A percentile compares a stretch with the other conserved stretches of the same genome.
phyloP scores from a whole-genome alignment of 1,140 invertebrate genomes.

The Linepithema humile region DNA sequence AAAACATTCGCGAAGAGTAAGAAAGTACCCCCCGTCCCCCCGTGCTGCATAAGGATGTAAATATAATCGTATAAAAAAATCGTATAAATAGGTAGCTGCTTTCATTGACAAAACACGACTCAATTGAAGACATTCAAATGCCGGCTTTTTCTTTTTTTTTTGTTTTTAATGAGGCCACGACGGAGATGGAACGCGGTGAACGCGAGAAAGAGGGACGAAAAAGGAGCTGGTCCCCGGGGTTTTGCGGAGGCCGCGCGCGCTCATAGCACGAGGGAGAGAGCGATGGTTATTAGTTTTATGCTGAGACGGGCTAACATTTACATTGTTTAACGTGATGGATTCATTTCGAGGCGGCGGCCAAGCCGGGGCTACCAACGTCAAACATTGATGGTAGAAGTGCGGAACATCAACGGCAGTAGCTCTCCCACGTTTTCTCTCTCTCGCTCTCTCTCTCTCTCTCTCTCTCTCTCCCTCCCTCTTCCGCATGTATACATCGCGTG shows the following conservation, averaged over 20 bases:
- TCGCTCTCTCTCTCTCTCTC: not conserved
- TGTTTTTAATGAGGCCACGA: conserved; percentile 68
- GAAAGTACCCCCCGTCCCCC: no score
- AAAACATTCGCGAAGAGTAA: not conserved
- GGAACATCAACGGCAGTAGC: conserved; percentile 71
- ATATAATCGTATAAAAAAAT: conserved; percentile 7
- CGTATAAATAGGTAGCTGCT: no score
- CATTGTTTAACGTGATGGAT: conserved; percentile 84
- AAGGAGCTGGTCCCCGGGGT: conserved; percentile 59
- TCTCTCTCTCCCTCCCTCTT: not conserved
- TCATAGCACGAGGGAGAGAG: conserved; percentile 66
- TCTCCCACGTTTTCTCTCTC: conserved; percentile 25
- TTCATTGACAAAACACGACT: conserved; percentile 25
- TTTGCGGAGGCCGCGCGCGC: conserved; percentile 60
- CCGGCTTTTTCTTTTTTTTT: no score
- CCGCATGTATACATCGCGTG: conserved; percentile 9
- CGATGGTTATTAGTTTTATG: conserved; percentile 83
- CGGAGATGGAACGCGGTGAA: conserved; percentile 34
- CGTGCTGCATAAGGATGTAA: not conserved
- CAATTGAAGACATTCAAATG: conserved; percentile 53
- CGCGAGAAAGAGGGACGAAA: conserved; percentile 39
- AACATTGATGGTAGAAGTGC: conserved; percentile 77
- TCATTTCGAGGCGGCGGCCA: conserved; percentile 78
- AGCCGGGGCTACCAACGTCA: conserved; percentile 75
- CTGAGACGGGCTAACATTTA: conserved; percentile 83